These are phyloP conservation scores for Phocides pigmalion DNA, from an alignment of 1,140 invertebrate genomes.

Conservation along the genomic window DNA sequence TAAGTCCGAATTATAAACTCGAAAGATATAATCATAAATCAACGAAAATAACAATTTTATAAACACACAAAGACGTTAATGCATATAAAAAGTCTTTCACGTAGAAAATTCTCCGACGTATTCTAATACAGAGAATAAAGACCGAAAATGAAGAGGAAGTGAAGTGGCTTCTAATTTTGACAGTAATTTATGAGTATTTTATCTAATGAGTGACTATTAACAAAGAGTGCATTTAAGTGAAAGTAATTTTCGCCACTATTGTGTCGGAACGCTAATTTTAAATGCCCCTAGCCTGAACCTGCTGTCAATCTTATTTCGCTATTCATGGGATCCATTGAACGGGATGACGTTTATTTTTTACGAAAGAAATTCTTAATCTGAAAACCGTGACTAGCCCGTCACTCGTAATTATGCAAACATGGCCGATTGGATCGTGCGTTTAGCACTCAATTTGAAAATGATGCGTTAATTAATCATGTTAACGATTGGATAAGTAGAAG, in stretches of 20 bases:
- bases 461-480: constrained; percentile 7
- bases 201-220: constrained; percentile 15
- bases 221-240: constrained; percentile 38
- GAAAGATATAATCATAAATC: no score
- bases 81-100: no score
- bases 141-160: constrained; percentile 10
- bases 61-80: no score
- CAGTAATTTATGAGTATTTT: constrained; percentile 20
- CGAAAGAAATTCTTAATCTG: constrained; percentile 20
- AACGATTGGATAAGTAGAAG: constrained; percentile 4
- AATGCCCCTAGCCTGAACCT: constrained; percentile 53
- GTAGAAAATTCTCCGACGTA: no score
- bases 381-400: constrained; percentile 38
- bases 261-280: constrained; percentile 49
- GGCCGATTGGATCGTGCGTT: constrained; percentile 9
- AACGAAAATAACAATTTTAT: no score
- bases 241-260: constrained; percentile 45
- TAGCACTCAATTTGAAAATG: constrained; percentile 13
- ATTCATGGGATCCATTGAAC: constrained; percentile 55
- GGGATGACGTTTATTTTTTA: constrained; percentile 21
- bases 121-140: not conserved
- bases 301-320: constrained; percentile 56
- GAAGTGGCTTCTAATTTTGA: constrained; percentile 17
- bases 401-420: constrained; percentile 8
- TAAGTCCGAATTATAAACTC: no score